These are phyloP conservation scores for Bilobella aurantiaca DNA, from an alignment of 1,140 invertebrate species.

Conservation along the genomic window DNA sequence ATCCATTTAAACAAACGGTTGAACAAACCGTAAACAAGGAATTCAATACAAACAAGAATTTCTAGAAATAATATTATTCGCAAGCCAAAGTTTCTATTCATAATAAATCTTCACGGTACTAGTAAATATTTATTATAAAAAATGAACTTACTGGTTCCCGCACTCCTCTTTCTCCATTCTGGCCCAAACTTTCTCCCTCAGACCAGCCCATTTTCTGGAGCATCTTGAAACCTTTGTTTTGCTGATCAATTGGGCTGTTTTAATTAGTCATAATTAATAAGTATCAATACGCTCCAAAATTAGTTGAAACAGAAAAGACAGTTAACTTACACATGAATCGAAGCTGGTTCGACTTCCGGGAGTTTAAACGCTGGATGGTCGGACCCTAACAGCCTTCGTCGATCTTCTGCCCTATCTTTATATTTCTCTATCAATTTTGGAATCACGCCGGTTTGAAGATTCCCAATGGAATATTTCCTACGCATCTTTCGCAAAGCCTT, in stretches of 20 bases:
- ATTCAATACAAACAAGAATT: too few relatives aligned
- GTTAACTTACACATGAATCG: slow-evolving; percentile 62
- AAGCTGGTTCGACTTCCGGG: slow-evolving; percentile 68
- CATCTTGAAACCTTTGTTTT: slow-evolving; percentile 81
- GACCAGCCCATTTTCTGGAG: slow-evolving; percentile 85
- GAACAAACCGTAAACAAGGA: too few relatives aligned
- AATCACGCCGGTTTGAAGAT: slow-evolving; percentile 41
- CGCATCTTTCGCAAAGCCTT: slow-evolving; percentile 64
- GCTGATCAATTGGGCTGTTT: slow-evolving; percentile 57
- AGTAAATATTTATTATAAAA: too few relatives aligned
- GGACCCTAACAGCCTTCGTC: slow-evolving; percentile 66
- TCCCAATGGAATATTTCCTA: slow-evolving; percentile 70
- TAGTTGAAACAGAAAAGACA: too few relatives aligned
- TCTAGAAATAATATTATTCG: too few relatives aligned
- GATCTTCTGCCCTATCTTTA: slow-evolving; percentile 64
- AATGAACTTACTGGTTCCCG: slow-evolving; percentile 70
- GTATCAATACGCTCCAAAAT: not conserved
- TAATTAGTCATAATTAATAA: not conserved
- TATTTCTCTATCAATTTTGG: slow-evolving; percentile 42
- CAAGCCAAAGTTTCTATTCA: too few relatives aligned
- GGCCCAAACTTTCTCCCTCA: slow-evolving; percentile 73
- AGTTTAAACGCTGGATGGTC: slow-evolving; percentile 50
- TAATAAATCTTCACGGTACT: too few relatives aligned
- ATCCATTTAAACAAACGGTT: too few relatives aligned
- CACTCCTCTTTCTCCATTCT: slow-evolving; percentile 54